Evolutionary conservation across 2,888 invertebrate genomes (phyloP).

Genomic region (Mylabris sibirica): DNA sequence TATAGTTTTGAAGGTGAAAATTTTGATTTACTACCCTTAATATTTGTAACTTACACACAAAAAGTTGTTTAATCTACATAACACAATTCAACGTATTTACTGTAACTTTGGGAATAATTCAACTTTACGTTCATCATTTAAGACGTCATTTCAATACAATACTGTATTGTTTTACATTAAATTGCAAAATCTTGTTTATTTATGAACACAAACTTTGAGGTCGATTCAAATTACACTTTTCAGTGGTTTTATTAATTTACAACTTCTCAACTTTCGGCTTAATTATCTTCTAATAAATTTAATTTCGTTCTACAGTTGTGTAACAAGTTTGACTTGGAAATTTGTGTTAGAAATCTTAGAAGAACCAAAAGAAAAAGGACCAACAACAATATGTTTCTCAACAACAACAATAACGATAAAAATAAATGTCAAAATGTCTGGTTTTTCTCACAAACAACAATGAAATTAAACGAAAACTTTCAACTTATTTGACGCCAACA

Average conservation of each 20-base stretch:
- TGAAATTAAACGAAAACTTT: background rate
- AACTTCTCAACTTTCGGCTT: background rate
- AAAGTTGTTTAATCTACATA: too few relatives aligned
- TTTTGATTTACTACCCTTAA: too few relatives aligned
- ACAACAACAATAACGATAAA: background rate
- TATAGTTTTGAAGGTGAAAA: too few relatives aligned
- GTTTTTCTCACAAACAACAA: background rate
- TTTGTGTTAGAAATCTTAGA: background rate
- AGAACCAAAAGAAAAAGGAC: background rate
- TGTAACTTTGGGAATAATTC: too few relatives aligned
- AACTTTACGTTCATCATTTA: too few relatives aligned
- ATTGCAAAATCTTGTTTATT: background rate
- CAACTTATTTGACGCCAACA: background rate
- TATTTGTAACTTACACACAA: too few relatives aligned
- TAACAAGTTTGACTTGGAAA: background rate
- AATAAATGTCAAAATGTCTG: background rate
- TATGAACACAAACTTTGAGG: background rate
- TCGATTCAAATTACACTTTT: background rate
- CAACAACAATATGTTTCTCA: background rate
- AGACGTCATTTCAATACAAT: too few relatives aligned
- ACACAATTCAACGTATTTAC: too few relatives aligned
- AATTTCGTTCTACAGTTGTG: background rate
- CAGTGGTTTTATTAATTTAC: background rate
- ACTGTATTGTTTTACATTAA: background rate
- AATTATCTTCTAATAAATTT: background rate